Evolutionary conservation across 2,113 vertebrate species (phyloP).

Genomic region (Pomatorhinus ruficollis): DNA sequence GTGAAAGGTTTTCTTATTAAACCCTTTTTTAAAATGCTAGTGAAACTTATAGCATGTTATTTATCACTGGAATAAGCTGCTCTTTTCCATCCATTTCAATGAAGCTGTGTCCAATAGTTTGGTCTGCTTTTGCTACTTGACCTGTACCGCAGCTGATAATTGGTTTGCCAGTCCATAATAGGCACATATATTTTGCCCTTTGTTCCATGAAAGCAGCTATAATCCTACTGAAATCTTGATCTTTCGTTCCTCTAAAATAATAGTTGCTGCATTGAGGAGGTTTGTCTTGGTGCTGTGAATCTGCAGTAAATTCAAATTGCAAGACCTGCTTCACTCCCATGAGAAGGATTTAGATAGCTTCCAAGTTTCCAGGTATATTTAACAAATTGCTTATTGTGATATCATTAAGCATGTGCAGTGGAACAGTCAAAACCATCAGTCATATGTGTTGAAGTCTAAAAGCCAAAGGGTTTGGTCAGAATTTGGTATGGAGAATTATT

Average conservation of each 20-base stretch:
- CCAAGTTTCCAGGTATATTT: not conserved
- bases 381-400: not conserved
- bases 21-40: not conserved
- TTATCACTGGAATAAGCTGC: not conserved
- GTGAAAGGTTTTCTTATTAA: constrained; percentile 7
- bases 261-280: not conserved
- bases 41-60: not conserved
- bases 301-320: not conserved
- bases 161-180: constrained; percentile 11
- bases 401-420: not conserved
- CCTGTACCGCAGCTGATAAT: not conserved
- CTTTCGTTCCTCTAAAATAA: not conserved
- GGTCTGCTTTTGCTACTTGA: not conserved
- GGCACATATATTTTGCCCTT: not conserved
- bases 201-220: not conserved
- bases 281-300: not conserved
- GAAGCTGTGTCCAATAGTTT: not conserved
- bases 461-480: not conserved
- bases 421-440: not conserved
- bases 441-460: not conserved
- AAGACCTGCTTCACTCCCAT: not conserved
- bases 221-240: not conserved
- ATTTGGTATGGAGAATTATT: not conserved
- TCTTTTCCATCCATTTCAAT: not conserved
- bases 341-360: not conserved